Evolutionary conservation across 2,113 vertebrate genomes (phyloP).

Genomic region (Sorex fumeus): DNA sequence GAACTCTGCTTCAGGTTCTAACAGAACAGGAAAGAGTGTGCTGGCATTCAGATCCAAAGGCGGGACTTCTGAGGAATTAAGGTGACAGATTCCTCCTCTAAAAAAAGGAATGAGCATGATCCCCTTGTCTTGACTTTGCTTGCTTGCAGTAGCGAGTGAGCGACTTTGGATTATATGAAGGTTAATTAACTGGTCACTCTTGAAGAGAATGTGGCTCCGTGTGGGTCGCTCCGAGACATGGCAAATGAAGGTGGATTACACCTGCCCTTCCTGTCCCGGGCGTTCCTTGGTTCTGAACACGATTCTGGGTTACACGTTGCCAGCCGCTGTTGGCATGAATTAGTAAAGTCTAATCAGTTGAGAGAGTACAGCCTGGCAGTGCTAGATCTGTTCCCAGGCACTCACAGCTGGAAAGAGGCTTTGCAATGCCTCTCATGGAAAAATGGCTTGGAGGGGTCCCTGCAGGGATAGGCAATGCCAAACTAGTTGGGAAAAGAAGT

Average conservation of each 20-base stretch:
- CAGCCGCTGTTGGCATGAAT: neutral
- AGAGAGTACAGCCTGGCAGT: neutral
- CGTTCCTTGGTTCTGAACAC: constrained; percentile 44
- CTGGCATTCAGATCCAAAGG: neutral
- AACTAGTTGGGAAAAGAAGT: neutral
- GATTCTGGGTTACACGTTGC: constrained; percentile 33
- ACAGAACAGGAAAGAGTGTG: neutral
- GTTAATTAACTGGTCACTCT: constrained; percentile 81
- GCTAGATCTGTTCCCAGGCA: neutral
- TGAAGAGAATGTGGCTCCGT: constrained; percentile 66
- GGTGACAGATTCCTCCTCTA: constrained; percentile 10
- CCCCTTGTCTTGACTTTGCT: constrained; percentile 74
- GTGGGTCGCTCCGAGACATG: constrained; percentile 72
- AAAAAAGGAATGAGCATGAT: neutral
- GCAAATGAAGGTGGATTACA: constrained; percentile 53
- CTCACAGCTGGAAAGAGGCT: neutral
- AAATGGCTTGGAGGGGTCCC: neutral
- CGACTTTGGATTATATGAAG: constrained; percentile 77
- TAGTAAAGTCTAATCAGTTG: constrained; percentile 27
- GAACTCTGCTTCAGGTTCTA: neutral
- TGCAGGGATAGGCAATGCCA: neutral
- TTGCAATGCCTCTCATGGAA: neutral
- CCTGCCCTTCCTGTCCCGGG: constrained; percentile 28
- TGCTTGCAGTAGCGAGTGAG: constrained; percentile 68
- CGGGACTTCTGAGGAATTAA: neutral